Evolutionary conservation across 1,140 invertebrate species (phyloP).

Genomic region (Hycleus cichorii): DNA sequence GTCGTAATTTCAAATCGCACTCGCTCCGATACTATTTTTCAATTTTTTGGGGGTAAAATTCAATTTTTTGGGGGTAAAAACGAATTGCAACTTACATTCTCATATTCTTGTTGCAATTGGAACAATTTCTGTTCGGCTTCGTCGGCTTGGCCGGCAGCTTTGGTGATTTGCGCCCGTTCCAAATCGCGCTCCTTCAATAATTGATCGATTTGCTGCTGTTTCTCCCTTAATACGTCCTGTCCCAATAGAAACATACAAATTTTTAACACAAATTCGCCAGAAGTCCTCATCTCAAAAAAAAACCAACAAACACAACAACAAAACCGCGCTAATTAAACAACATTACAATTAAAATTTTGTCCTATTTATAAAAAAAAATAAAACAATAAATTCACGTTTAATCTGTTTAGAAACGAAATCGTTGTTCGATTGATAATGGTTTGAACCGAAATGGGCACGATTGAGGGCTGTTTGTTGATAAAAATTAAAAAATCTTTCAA

Average conservation of each 20-base stretch:
- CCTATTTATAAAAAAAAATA: too few relatives aligned
- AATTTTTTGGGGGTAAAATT: too few relatives aligned
- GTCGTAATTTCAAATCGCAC: slow-evolving; percentile 45
- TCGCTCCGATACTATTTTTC: slow-evolving; percentile 51
- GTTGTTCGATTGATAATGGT: too few relatives aligned
- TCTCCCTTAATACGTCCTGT: slow-evolving; percentile 85
- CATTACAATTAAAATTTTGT: too few relatives aligned
- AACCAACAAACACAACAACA: not conserved
- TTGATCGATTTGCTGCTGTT: slow-evolving; percentile 86
- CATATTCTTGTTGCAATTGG: slow-evolving; percentile 47
- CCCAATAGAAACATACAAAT: slow-evolving; percentile 22
- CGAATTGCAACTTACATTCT: slow-evolving; percentile 40
- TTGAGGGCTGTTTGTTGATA: too few relatives aligned
- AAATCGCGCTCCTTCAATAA: slow-evolving; percentile 83
- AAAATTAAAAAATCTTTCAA: too few relatives aligned
- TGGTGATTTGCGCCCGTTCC: slow-evolving; percentile 74
- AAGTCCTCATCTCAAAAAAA: slow-evolving; percentile 12
- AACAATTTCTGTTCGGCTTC: slow-evolving; percentile 51
- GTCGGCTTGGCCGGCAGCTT: slow-evolving; percentile 63
- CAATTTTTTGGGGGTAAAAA: not conserved
- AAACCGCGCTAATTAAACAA: slow-evolving; percentile 1
- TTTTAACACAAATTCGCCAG: slow-evolving; percentile 18
- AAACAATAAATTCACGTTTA: too few relatives aligned
- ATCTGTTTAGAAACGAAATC: too few relatives aligned
- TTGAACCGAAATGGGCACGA: too few relatives aligned